Evolutionary conservation across 53 echinoderm and acorn worm species (phyloP), one percentile per base, ranked within the genome.

Genomic region (Stichopus horrens): DNA sequence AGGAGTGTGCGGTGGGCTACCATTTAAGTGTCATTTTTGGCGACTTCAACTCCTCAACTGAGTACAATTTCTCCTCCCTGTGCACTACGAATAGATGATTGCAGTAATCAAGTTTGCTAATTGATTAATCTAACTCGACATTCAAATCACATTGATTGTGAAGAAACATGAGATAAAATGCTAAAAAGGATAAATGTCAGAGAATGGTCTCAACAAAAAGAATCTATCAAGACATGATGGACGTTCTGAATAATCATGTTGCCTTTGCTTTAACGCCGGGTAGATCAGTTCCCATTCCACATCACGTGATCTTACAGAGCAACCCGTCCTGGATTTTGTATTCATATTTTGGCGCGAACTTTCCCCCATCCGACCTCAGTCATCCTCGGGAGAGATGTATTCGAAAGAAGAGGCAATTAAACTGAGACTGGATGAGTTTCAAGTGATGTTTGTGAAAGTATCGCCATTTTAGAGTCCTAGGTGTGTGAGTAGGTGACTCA

Each of bases 401-500:
- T 18, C 71, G 71, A 68, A 68, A 68, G 71, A 68, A 68, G 71
- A 68, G 71, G 71, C 71, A 68, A 68, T 68, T 68, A 68, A 68
- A 68, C 71, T 6, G 71, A 68, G 71, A 13, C 71, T 68, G 71
- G 71, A 68, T 68, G 71, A 68, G 71, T 68, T 68, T 68, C 71
- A 20, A 68, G 71, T 68, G 71, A 68, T 68, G 71, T 68, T 68
- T 68, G 71, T 68, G 71, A 68, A 14, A 68, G 71, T 68, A 63
- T 63, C 63, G 63, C 63, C 71, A 68, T 68, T 68, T 68, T 68
- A 68, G 71, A 68, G 71, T 68, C 18, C 13, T 68, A 68, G 71
- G 71, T 68, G 71, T 68, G 71, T 68, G 71, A 68, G 71, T 68
- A 68, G 71, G 71, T 68, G 71, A 68, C 71, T 68, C 71, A 68